Base-by-base conservation (phyloP, 2,113 vertebrate genomes). In the Rostratula benghalensis region DNA sequence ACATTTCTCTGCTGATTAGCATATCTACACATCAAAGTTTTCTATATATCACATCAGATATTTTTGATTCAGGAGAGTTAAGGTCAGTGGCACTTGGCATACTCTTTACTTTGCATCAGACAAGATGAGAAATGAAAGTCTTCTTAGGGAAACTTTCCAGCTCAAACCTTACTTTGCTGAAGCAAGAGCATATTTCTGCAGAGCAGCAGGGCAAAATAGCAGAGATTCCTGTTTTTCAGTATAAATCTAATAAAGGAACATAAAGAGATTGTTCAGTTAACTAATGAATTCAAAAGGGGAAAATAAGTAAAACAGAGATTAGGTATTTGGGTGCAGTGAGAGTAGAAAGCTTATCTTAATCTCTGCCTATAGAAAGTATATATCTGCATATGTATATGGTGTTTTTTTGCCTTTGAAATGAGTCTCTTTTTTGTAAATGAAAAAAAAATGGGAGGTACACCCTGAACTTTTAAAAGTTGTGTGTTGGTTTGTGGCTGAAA, bases 1-100 rank as follows among this genome's bases (percentile, higher is more conserved):
- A 99, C 99, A 99, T 99, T 99, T 99, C 97, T 96, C 97, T 97
- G 96, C 98, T 98, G 92, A 99, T 99, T 99, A 99, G 98, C 99
- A 99, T 99, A 98, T 98, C 98, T 97, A 98, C 98, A 98, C 98
- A 98, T 99, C 98, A 99, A 98, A 98, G 97, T 97, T 97, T 97
- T 96, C 95, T 97, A 94, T 96, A 93, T 97, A 98, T 98, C 98
- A 97, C 94, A 97, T 97, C 69, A 79, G 93, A 97, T 98, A 97
- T 96, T 97, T 98, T 95, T 97, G 95, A 98, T 97, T 92, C 86
- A 69, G 95, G 97, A 96, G 94, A 96, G 95, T 97, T 97, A 98
- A 98, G 98, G 97, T 98, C 98, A 98, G 96, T 95, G 96, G 89
- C 97, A 97, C 96, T 95, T 93, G 83, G 94, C 96, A 94, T 93